Base-by-base conservation (phyloP, 2,888 invertebrate species). In the Panzeria rudis region DNA sequence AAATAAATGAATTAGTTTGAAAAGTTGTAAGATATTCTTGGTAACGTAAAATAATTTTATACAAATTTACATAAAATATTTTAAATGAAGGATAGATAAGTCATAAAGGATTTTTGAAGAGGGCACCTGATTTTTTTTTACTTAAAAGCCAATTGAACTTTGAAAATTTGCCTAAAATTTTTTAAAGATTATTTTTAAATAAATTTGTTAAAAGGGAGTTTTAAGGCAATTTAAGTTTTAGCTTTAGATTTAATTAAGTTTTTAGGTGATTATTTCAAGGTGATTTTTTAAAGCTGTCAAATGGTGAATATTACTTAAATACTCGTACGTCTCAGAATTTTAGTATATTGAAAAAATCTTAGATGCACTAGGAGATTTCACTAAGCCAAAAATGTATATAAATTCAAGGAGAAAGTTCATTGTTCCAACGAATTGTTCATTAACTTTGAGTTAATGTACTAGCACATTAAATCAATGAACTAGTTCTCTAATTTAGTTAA, bases 61-160 rank as follows among this genome's bases (percentile, higher is more conserved):
- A 47, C 23, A 76, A 66, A 29, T 66, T 32, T 47, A 59, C 2
- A 77, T 23, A 41, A 17, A 68, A 35, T 41, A 64, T 41, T 50
- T 50, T 17, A 0, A 35, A 25, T 64, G 5, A 29, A 8, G 50
- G 17, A 23, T 2, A 41, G 9, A 35, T 35, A 11, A 61, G 2
- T n/a, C 35, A 54, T 44, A 3, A 17, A 29, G 72, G 47, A 47
- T 29, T 23, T 23, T 38, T 38, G 29, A n/a, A n/a, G n/a, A n/a
- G n/a, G n/a, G n/a, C n/a, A n/a, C n/a, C n/a, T 29, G 15, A 20
- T 50, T n/a, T 44, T 25, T 29, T 32, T 38, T 38, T 11, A 2
- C 38, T 62, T 20, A 23, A 3, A 25, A n/a, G 6, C 11, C 35
- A 59, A 59, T 35, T 62, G 38, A 23, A 62, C 23, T 41, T 62